Percentiles rank a stretch among this genome's conserved stretches.
Evolutionary conservation across 1,140 invertebrate genomes (phyloP).

Genomic region (Lepidurus packardi): DNA sequence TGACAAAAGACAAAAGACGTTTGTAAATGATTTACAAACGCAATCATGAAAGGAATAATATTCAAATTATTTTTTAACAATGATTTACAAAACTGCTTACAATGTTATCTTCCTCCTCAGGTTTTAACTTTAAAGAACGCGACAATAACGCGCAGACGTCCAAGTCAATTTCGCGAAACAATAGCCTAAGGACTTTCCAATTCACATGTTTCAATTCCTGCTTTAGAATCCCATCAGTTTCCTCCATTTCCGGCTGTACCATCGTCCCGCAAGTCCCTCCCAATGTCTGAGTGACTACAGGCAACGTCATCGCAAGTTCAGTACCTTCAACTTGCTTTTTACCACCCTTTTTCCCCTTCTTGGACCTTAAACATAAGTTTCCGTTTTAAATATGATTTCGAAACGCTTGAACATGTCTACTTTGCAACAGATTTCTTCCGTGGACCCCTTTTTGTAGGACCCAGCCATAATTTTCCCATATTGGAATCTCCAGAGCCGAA

Average conservation of each 20-base stretch:
- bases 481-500: slow-evolving; percentile 24
- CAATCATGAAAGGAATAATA: not conserved
- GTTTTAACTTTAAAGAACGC: slow-evolving; percentile 44
- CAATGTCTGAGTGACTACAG: not conserved
- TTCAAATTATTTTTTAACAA: not conserved
- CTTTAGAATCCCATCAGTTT: not conserved
- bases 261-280: not conserved
- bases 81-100: not conserved
- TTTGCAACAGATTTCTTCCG: not conserved
- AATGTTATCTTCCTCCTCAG: slow-evolving; percentile 33
- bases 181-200: not conserved
- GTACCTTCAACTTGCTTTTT: not conserved
- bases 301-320: not conserved
- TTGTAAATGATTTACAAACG: not conserved
- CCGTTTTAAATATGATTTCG: not conserved
- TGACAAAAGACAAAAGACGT: slow-evolving; percentile 37
- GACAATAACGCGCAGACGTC: slow-evolving; percentile 49
- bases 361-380: not conserved
- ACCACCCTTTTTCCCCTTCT: not conserved
- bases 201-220: not conserved
- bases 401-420: not conserved
- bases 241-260: not conserved
- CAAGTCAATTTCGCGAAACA: slow-evolving; percentile 50
- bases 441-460: not conserved
- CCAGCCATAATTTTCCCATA: slow-evolving; percentile 7